Evolutionary conservation across 2,797 vertebrate genomes (phyloP).

Genomic region (Prionace glauca): DNA sequence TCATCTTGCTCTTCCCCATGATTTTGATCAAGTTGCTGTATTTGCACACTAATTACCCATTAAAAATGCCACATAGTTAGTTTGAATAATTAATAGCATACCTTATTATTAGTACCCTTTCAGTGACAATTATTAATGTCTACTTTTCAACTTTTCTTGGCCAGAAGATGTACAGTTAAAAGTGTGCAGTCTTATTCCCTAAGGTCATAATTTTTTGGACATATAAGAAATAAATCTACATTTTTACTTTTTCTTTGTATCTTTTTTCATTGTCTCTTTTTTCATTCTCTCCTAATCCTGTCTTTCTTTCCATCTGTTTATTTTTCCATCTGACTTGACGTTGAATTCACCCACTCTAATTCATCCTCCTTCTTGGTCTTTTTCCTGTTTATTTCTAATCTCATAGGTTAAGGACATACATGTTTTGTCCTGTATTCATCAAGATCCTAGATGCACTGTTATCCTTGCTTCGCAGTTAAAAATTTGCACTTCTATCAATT

Average conservation of each 20-base stretch:
- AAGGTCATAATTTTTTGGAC: not conserved
- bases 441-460: not conserved
- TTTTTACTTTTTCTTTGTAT: not conserved
- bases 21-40: not conserved
- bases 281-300: not conserved
- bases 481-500: not conserved
- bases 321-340: not conserved
- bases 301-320: not conserved
- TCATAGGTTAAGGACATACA: not conserved
- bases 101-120: not conserved
- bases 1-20: not conserved
- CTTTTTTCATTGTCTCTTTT: not conserved
- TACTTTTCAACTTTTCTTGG: not conserved
- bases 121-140: not conserved
- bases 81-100: not conserved
- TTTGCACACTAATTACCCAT: not conserved
- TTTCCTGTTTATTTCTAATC: not conserved
- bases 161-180: not conserved
- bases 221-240: not conserved
- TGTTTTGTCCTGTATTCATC: not conserved
- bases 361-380: not conserved
- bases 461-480: not conserved
- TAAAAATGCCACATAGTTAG: not conserved
- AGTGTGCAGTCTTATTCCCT: not conserved
- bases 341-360: not conserved